These are phyloP conservation scores for Phoenoteleia sp. DNA, from an alignment of 2,888 invertebrate species.

Conservation along the genomic window DNA sequence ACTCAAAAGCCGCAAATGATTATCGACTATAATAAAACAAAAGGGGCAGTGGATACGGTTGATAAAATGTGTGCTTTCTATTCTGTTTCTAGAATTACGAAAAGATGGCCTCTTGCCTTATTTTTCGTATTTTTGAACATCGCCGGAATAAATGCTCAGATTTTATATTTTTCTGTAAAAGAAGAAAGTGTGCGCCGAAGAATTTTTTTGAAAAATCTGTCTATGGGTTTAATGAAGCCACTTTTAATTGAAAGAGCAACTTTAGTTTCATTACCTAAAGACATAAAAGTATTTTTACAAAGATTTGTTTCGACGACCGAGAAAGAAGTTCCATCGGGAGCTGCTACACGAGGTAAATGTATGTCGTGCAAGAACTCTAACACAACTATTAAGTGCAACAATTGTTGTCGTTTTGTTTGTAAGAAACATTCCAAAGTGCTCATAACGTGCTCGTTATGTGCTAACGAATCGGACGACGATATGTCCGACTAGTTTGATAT, in stretches of 20 bases:
- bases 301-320: neutral
- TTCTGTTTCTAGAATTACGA: conserved; percentile 70
- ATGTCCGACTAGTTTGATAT: no score
- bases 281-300: neutral
- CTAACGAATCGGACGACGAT: no score
- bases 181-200: neutral
- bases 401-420: no score
- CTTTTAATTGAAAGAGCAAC: neutral
- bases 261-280: neutral
- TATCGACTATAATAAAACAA: conserved; percentile 76
- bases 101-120: conserved; percentile 76
- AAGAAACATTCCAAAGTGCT: conserved; percentile 14
- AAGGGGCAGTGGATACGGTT: conserved; percentile 77
- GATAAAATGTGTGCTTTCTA: conserved; percentile 75
- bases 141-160: no score
- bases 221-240: neutral
- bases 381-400: neutral
- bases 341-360: neutral
- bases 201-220: no score
- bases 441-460: conserved; percentile 39
- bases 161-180: conserved; percentile 2
- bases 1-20: conserved; percentile 75
- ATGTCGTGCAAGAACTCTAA: neutral
- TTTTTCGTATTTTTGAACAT: no score
- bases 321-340: neutral